These are phyloP conservation scores for Labia minor DNA, from an alignment of 2,888 invertebrate genomes.

Conservation along the genomic window DNA sequence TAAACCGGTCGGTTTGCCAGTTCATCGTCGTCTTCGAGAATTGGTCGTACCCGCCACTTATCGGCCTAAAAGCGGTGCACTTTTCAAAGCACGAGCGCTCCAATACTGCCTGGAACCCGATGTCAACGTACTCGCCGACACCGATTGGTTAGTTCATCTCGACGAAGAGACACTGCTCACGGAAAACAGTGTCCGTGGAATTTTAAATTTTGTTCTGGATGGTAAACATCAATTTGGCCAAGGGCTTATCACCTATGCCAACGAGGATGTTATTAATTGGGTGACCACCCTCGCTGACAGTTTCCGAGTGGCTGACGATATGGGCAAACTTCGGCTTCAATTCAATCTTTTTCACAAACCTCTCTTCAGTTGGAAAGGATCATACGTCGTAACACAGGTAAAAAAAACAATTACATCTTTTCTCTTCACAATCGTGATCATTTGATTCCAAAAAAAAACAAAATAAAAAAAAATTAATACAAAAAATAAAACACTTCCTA, in stretches of 20 bases:
- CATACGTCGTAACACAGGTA: slow-evolving; percentile 93
- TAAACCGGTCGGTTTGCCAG: slow-evolving; percentile 62
- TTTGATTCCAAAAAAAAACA: too few relatives aligned
- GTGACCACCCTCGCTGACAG: slow-evolving; percentile 91
- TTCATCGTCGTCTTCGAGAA: slow-evolving; percentile 68
- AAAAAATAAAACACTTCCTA: too few relatives aligned
- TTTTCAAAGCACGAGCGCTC: slow-evolving; percentile 87
- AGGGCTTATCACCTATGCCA: slow-evolving; percentile 90
- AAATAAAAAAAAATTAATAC: too few relatives aligned
- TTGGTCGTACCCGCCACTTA: slow-evolving; percentile 80
- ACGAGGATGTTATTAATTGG: slow-evolving; percentile 94
- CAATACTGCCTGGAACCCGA: slow-evolving; percentile 90
- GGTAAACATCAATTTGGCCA: slow-evolving; percentile 94
- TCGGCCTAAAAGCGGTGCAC: slow-evolving; percentile 78
- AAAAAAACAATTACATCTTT: too few relatives aligned
- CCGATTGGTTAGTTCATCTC: slow-evolving; percentile 94
- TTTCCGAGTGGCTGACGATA: slow-evolving; percentile 91
- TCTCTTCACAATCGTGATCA: too few relatives aligned
- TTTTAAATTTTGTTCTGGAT: slow-evolving; percentile 87
- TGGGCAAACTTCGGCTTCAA: slow-evolving; percentile 90
- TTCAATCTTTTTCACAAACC: slow-evolving; percentile 90
- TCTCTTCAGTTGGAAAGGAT: slow-evolving; percentile 95
- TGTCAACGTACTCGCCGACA: slow-evolving; percentile 71
- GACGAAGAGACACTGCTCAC: slow-evolving; percentile 94
- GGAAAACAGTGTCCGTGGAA: slow-evolving; percentile 78